These are phyloP conservation scores for Limulus polyphemus DNA, from an alignment of 2,888 invertebrate genomes.

Conservation along the genomic window DNA sequence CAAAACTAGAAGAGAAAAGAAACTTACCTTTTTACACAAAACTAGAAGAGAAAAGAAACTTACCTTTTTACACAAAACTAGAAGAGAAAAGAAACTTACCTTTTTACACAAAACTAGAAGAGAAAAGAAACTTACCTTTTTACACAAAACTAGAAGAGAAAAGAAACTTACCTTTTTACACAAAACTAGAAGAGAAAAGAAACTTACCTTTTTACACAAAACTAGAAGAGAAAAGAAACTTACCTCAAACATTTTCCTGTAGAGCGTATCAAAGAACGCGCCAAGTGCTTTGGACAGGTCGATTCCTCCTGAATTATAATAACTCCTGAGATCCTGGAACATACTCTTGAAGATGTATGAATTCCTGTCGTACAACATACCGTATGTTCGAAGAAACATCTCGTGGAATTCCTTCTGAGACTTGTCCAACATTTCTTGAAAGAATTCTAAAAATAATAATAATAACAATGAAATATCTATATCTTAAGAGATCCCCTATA, in stretches of 20 bases:
- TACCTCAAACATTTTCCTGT: constrained; percentile 75
- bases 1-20: too few relatives aligned
- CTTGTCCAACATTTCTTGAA: constrained; percentile 65
- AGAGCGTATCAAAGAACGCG: constrained; percentile 78
- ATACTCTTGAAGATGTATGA: constrained; percentile 82
- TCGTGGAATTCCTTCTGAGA: constrained; percentile 78
- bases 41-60: not conserved
- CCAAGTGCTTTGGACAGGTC: constrained; percentile 78
- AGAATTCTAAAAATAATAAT: constrained; percentile 53
- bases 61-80: constrained; percentile 17
- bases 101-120: constrained; percentile 3
- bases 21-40: constrained; percentile 19
- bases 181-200: too few relatives aligned
- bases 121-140: constrained; percentile 6
- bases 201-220: too few relatives aligned
- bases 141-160: too few relatives aligned
- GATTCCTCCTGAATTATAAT: constrained; percentile 70
- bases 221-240: not conserved
- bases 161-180: too few relatives aligned
- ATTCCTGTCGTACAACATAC: constrained; percentile 86
- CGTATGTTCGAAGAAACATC: constrained; percentile 92
- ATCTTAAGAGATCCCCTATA: too few relatives aligned
- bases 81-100: constrained; percentile 6
- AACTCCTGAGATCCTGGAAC: constrained; percentile 75
- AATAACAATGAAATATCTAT: too few relatives aligned